Evolutionary conservation across 2,113 vertebrate species (phyloP), one percentile per base, ranked within the genome.

Genomic region (Silurus glanis): DNA sequence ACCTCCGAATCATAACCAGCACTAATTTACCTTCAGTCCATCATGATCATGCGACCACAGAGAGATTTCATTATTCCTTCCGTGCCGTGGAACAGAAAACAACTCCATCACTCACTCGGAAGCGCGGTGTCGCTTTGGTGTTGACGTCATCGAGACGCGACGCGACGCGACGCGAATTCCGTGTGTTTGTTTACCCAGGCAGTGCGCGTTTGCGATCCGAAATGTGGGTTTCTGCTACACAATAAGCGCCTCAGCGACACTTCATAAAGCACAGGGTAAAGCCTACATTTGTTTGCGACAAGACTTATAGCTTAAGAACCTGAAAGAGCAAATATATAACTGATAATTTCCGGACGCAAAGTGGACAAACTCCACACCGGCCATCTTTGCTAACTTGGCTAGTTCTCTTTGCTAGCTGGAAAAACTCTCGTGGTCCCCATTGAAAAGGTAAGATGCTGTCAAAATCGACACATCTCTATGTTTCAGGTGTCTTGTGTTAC

Each of bases 311-410:
- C 1, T 61, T 23, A 13, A 4, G 17, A 45, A 80, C 17, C 6
- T 17, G 9, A 61, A 45, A 12, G 3, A 47, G 28, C 28, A 13
- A 80, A 80, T 9, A 53, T 55, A 12, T 37, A 69, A 66, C 45
- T 61, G 53, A 9, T 58, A 17, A n/a, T n/a, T 53, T 69, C 69
- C n/a, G n/a, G 2, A 28, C 47, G 47, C 21, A 14, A 69, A 67
- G 62, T 83, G 62, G 21, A 28, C 23, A 62, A 58, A 76, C 82
- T 55, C 82, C 9, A 23, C 64, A 28, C 9, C 83, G 56, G 71
- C 66, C 83, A 62, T 84, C 61, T 85, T 58, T 85, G 72, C 83
- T 85, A 64, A 78, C n/a, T 62, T 19, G n/a, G 83, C 72, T 78
- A 85, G 72, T 61, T 75, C 0, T 61, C 5, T 2, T 45, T 80